Conservation (phyloP, 64 coral and sea anemone genomes). For the Hydrozoanthus tunicans region DNA sequence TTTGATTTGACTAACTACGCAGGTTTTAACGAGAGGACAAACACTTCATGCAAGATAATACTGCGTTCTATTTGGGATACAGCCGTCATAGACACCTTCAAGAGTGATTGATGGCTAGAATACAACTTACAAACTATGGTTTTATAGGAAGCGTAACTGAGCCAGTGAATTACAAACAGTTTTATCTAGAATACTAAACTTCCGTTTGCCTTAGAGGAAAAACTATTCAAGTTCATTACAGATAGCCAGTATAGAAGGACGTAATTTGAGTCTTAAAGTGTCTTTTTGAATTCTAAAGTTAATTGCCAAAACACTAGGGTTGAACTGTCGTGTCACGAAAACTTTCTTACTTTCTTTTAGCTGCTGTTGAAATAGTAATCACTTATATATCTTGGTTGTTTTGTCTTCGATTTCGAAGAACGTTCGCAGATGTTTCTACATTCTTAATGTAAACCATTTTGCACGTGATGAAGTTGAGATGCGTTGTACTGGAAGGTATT, state of each 20-base stretch:
- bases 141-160: background rate
- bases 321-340: background rate
- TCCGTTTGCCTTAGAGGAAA: background rate
- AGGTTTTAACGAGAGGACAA: background rate
- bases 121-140: background rate
- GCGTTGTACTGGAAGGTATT: background rate
- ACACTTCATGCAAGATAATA: slow-evolving; percentile 4
- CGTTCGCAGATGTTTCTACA: no score
- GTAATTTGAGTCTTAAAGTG: slow-evolving; percentile 4
- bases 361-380: no score
- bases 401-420: no score
- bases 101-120: background rate
- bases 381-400: no score
- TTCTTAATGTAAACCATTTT: no score
- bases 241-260: background rate
- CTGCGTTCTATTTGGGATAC: background rate
- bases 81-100: background rate
- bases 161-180: background rate
- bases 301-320: background rate
- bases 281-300: background rate
- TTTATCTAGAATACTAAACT: background rate
- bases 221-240: background rate
- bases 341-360: background rate
- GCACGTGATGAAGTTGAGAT: no score
- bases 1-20: slow-evolving; percentile 13